Conservation (phyloP, 2,888 invertebrate species). For the Tromatobia lineatoria region DNA sequence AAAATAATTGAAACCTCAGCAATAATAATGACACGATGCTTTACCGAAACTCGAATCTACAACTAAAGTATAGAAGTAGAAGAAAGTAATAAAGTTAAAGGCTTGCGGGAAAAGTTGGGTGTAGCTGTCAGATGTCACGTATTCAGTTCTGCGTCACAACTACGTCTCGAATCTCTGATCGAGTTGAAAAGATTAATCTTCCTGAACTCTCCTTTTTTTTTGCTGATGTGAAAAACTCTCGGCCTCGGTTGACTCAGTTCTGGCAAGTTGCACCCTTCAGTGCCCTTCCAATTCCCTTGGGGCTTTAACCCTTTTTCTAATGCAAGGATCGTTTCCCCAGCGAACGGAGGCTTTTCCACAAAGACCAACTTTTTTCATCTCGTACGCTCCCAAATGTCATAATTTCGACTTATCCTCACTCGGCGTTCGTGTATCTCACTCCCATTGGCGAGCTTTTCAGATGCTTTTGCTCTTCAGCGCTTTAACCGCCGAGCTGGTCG, state of each 20-base stretch:
- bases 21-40: not conserved
- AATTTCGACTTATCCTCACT: slow-evolving; percentile 53
- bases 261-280: not conserved
- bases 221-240: slow-evolving; percentile 41
- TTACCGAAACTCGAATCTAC: not conserved
- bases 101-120: slow-evolving; percentile 31
- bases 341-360: not conserved
- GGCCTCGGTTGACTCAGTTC: not conserved
- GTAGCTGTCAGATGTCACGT: slow-evolving; percentile 57
- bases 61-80: not conserved
- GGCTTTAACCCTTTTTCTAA: slow-evolving; percentile 17
- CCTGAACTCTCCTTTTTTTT: not conserved
- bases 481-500: slow-evolving; percentile 39
- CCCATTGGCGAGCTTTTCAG: slow-evolving; percentile 28
- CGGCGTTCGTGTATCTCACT: not conserved
- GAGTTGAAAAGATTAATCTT: slow-evolving; percentile 37
- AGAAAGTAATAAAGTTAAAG: slow-evolving; percentile 31
- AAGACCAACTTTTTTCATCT: slow-evolving; percentile 25
- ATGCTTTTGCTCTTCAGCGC: slow-evolving; percentile 28
- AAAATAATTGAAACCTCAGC: not conserved
- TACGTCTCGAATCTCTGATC: slow-evolving; percentile 37
- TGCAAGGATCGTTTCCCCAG: not conserved
- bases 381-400: slow-evolving; percentile 48
- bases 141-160: slow-evolving; percentile 11
- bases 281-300: not conserved